Conservation (phyloP, 2,113 vertebrate species). For the Euleptes europaea region DNA sequence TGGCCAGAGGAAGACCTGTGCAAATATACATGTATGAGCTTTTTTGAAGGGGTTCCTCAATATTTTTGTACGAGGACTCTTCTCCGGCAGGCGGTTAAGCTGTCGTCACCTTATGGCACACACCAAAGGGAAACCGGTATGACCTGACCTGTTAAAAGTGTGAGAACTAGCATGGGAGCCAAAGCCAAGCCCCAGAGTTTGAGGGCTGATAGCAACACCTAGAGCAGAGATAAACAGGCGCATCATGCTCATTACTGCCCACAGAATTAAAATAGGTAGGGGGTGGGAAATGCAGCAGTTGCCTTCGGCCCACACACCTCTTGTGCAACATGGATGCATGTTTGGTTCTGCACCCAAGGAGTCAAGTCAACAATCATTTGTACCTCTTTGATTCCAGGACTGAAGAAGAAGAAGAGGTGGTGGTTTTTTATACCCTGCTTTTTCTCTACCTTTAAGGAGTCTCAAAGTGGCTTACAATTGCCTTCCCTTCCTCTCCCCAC, state of each 20-base stretch:
- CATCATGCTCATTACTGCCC: not conserved
- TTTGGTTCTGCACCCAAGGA: constrained; percentile 39
- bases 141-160: constrained; percentile 31
- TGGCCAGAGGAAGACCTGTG: no score
- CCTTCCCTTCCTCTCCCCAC: no score
- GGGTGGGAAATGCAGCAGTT: constrained; percentile 1
- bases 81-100: not conserved
- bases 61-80: not conserved
- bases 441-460: no score
- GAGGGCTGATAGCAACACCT: constrained; percentile 25
- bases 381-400: constrained; percentile 39
- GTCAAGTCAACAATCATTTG: constrained; percentile 31
- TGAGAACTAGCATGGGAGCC: not conserved
- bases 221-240: constrained; percentile 24
- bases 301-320: constrained; percentile 7
- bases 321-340: constrained; percentile 26
- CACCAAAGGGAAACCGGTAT: accelerated
- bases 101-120: not conserved
- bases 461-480: no score
- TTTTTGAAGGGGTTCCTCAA: no score
- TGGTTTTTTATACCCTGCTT: no score
- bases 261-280: constrained; percentile 42
- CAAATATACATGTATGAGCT: no score
- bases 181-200: not conserved
- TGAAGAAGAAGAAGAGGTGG: no score